Conservation (phyloP, 1,140 invertebrate species). For the Meteorus sp. region DNA sequence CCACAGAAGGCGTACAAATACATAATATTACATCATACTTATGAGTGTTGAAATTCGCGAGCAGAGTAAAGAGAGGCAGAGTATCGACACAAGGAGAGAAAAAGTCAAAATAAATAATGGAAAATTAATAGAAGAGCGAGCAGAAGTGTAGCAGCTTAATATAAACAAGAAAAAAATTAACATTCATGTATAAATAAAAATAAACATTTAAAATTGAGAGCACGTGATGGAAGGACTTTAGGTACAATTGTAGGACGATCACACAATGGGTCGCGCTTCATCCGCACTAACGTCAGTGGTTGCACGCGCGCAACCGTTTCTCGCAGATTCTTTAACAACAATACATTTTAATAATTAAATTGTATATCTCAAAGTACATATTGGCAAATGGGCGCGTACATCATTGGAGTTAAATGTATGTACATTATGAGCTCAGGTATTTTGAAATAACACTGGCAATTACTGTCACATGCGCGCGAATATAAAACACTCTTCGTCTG, state of each 20-base stretch:
- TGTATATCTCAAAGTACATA: too few relatives aligned
- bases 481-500: background rate
- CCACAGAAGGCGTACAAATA: too few relatives aligned
- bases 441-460: background rate
- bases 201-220: slow-evolving; percentile 30
- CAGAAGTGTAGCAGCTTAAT: slow-evolving; percentile 35
- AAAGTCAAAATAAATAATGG: slow-evolving; percentile 27
- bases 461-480: background rate
- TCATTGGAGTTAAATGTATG: background rate
- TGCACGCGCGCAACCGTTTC: too few relatives aligned
- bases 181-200: slow-evolving; percentile 24
- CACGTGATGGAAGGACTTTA: slow-evolving; percentile 40
- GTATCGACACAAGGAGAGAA: background rate
- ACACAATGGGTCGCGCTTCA: slow-evolving; percentile 3
- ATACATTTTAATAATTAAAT: too few relatives aligned
- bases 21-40: too few relatives aligned
- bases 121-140: slow-evolving; percentile 19
- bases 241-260: slow-evolving; percentile 40
- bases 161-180: slow-evolving; percentile 41
- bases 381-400: too few relatives aligned
- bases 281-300: too few relatives aligned
- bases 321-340: too few relatives aligned
- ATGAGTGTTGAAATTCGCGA: too few relatives aligned
- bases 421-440: background rate
- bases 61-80: background rate